Evolutionary conservation across 92 coral and sea anemone genomes (phyloP).

Genomic region (Porites evermanni): DNA sequence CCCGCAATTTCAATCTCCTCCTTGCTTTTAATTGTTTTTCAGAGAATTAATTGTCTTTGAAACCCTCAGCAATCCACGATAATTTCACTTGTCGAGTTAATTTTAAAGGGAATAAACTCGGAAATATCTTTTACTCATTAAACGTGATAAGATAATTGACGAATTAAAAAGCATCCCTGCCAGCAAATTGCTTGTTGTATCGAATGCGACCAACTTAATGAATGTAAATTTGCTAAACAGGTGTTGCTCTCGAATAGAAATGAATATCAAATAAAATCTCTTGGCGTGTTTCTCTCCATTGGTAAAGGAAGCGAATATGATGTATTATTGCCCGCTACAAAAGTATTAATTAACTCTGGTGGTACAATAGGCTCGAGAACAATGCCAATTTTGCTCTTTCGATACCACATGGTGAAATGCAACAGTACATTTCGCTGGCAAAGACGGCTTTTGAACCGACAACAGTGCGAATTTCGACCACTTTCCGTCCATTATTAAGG

Average conservation of each 20-base stretch:
- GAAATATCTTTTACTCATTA: constrained; percentile 70
- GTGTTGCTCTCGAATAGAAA: constrained; percentile 57
- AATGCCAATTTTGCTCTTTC: constrained; percentile 57
- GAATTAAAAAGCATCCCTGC: constrained; percentile 61
- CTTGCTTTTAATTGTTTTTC: constrained; percentile 40
- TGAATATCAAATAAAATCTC: constrained; percentile 56
- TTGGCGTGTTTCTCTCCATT: constrained; percentile 68
- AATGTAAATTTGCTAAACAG: constrained; percentile 75
- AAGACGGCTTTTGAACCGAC: constrained; percentile 23
- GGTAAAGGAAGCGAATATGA: constrained; percentile 62
- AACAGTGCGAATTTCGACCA: not conserved
- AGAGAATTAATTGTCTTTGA: constrained; percentile 42
- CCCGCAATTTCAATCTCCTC: constrained; percentile 14
- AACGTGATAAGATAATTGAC: constrained; percentile 73
- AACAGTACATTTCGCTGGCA: constrained; percentile 56
- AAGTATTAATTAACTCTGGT: constrained; percentile 88
- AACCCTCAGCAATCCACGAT: constrained; percentile 46
- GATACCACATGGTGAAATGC: constrained; percentile 59
- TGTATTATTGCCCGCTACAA: constrained; percentile 70
- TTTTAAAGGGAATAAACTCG: constrained; percentile 58
- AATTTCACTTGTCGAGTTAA: constrained; percentile 52
- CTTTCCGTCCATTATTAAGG: not conserved
- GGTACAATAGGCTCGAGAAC: constrained; percentile 71
- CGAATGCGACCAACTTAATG: constrained; percentile 65
- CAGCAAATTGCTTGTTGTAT: constrained; percentile 75